These are phyloP conservation scores for Eciton burchellii DNA, from an alignment of 1,140 invertebrate genomes.

Conservation along the genomic window DNA sequence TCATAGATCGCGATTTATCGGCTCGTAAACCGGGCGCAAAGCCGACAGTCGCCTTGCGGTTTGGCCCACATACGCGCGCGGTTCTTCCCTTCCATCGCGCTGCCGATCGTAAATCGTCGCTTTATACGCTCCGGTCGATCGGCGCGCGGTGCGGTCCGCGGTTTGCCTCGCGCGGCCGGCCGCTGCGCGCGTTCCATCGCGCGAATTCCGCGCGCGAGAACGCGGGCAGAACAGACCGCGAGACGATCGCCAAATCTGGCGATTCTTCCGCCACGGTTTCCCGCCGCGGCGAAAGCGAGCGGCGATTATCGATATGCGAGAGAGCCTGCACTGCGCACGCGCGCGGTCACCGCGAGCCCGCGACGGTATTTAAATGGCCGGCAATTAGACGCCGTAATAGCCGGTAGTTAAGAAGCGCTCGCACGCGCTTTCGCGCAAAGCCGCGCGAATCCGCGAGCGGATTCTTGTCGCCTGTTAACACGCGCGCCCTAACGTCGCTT, in stretches of 20 bases:
- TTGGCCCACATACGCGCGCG: conserved; percentile 77
- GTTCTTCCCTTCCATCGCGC: conserved; percentile 26
- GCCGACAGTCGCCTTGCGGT: conserved; percentile 66
- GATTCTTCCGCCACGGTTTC: conserved; percentile 8
- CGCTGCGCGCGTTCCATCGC: conserved; percentile 55
- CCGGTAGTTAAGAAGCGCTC: conserved; percentile 70
- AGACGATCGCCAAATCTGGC: neutral
- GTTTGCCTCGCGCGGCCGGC: conserved; percentile 78
- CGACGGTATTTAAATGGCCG: conserved; percentile 74
- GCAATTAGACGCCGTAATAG: conserved; percentile 77
- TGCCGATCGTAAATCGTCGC: conserved; percentile 79
- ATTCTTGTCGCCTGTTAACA: conserved; percentile 73
- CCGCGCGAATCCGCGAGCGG: conserved; percentile 53
- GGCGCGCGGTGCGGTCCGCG: conserved; percentile 72
- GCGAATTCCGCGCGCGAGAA: neutral
- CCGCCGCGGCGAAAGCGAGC: neutral
- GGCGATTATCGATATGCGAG: conserved; percentile 20
- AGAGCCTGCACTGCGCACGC: too few species aligned
- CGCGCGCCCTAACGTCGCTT: conserved; percentile 67
- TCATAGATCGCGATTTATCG: conserved; percentile 82
- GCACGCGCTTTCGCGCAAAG: conserved; percentile 49
- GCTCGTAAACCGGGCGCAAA: conserved; percentile 79
- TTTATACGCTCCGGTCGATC: conserved; percentile 72
- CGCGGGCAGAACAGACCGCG: neutral
- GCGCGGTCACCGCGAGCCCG: conserved; percentile 66